Base-by-base conservation (phyloP, 2,113 vertebrate genomes). In the Stegostoma tigrinum region DNA sequence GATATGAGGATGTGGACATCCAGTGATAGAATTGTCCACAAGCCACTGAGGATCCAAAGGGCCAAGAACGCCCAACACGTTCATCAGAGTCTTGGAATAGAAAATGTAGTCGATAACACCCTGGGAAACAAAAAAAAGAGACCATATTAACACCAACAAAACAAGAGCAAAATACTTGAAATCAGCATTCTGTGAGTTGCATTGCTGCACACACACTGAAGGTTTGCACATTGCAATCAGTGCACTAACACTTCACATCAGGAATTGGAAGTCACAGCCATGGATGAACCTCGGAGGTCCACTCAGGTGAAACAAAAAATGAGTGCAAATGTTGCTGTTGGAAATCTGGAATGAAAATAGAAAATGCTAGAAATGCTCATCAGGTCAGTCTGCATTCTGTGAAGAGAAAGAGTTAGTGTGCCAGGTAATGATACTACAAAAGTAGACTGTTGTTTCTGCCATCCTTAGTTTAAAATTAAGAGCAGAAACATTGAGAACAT, bases 51-150 rank as follows among this genome's bases (percentile, higher is more conserved):
- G 98, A 97, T 99, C 99, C 97, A 99, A 98, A 96, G 99, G 99
- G 94, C 99, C 99, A 96, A 99, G 97, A 96, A 99, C 97, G 70
- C 99, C 99, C 95, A 99, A 98, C 96, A 99, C 98, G 96, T 98
- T 98, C 98, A 99, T 99, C 97, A 99, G 99, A 96, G 98, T 99
- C 98, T 98, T 98, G 96, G 99, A 99, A 98, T 99, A 99, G 98
- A 99, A 99, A 98, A 99, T 99, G 98, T 99, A 99, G 98, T 99
- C 99, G 97, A 99, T 99, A 96, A 99, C 99, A 52, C 99, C 99
- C 99, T 99, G 96, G 15, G 78, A 89, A 83, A 7, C 66, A 89
- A 93, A 72, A 95, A 10, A 94, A 90, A 96, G 78, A 96, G 23
- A 96, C 70, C 30, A 61, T 14, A 89, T 94, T 94, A 67, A 42